Percentiles rank a stretch among this genome's conserved stretches.
These are phyloP conservation scores for Phengaris alcon DNA, from an alignment of 2,888 invertebrate species.

Conservation along the genomic window DNA sequence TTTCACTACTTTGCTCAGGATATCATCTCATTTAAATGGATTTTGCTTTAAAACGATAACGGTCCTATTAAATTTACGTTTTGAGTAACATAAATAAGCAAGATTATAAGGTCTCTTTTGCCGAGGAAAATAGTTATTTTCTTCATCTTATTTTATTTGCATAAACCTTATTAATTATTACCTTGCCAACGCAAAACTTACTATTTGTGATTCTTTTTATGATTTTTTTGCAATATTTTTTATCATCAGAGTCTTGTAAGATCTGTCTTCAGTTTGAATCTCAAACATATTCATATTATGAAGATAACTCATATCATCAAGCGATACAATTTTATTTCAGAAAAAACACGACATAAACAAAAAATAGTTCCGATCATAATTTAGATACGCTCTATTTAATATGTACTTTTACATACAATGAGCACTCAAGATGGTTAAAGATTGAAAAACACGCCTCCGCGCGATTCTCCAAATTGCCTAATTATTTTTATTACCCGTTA, in stretches of 20 bases:
- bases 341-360: background rate
- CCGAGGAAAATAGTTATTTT: background rate
- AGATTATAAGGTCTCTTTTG: background rate
- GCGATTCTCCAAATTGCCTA: slow-evolving; percentile 69
- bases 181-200: too few species aligned
- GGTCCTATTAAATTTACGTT: slow-evolving; percentile 19
- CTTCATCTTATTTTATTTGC: background rate
- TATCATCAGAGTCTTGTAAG: too few species aligned
- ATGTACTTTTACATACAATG: slow-evolving; percentile 47
- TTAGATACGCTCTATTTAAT: slow-evolving; percentile 39
- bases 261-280: too few species aligned
- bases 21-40: slow-evolving; percentile 24
- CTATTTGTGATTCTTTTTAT: too few species aligned
- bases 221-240: too few species aligned
- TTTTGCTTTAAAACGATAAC: slow-evolving; percentile 7
- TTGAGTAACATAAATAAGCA: background rate
- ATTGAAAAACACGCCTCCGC: slow-evolving; percentile 59
- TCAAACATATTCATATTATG: too few species aligned
- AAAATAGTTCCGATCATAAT: slow-evolving; percentile 26
- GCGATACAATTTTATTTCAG: background rate
- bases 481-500: slow-evolving; percentile 76
- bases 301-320: too few species aligned
- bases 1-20: slow-evolving; percentile 8
- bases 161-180: background rate
- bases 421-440: slow-evolving; percentile 50